Conservation (phyloP, 2,113 vertebrate species). For the Gallinago jamesoni region DNA sequence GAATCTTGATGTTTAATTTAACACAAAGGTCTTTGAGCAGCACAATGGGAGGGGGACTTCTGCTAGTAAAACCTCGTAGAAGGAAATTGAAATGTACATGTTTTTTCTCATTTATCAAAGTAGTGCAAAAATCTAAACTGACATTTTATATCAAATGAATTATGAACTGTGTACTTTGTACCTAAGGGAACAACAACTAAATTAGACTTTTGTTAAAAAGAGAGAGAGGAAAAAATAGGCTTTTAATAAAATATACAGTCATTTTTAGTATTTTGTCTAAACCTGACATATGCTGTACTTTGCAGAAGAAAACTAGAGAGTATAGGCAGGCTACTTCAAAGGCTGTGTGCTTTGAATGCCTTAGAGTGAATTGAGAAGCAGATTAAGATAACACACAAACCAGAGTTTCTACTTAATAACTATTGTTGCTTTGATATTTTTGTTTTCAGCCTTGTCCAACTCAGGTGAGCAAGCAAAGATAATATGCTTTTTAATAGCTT, state of each 20-base stretch:
- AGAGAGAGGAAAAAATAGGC: slow-evolving; percentile 44
- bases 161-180: slow-evolving; percentile 79
- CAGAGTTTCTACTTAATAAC: background rate
- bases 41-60: slow-evolving; percentile 64
- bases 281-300: background rate
- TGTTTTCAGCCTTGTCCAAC: background rate
- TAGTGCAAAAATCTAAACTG: slow-evolving; percentile 76
- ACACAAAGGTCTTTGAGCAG: slow-evolving; percentile 74
- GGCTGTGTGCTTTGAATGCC: background rate
- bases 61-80: slow-evolving; percentile 44
- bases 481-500: background rate
- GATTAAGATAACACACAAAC: background rate
- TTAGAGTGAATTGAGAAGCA: background rate
- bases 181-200: slow-evolving; percentile 81
- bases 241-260: slow-evolving; percentile 74
- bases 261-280: slow-evolving; percentile 62
- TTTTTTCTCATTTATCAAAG: slow-evolving; percentile 81
- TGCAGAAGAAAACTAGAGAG: background rate
- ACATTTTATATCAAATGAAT: slow-evolving; percentile 83
- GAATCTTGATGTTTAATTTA: slow-evolving; percentile 84
- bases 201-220: slow-evolving; percentile 74
- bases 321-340: background rate
- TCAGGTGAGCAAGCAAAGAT: background rate
- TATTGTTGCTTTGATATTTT: slow-evolving; percentile 8
- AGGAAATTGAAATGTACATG: slow-evolving; percentile 79